These are phyloP conservation scores for Sphecodes monilicornis DNA, from an alignment of 2,888 invertebrate genomes.

Conservation along the genomic window DNA sequence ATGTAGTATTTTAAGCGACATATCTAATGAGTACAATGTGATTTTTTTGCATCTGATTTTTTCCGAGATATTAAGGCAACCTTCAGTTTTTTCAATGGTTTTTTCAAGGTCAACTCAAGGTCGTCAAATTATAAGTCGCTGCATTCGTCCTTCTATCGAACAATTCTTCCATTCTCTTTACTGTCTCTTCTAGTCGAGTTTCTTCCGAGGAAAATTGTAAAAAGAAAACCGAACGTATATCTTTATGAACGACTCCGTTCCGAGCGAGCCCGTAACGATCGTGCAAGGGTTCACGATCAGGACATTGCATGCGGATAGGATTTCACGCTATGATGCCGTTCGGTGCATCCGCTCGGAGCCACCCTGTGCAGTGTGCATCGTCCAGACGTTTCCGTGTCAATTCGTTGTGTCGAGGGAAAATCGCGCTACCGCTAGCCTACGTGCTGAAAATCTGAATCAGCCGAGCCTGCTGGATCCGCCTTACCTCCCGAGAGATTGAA, in stretches of 20 bases:
- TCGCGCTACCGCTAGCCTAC: slow-evolving; percentile 24
- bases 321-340: not conserved
- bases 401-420: slow-evolving; percentile 26
- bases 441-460: slow-evolving; percentile 47
- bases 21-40: too few species aligned
- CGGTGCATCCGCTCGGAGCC: not conserved
- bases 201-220: not conserved
- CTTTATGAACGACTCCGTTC: not conserved
- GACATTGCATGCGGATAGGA: not conserved
- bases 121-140: too few species aligned
- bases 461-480: not conserved
- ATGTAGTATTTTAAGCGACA: too few species aligned
- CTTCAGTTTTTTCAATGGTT: too few species aligned
- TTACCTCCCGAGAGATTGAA: not conserved
- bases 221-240: not conserved
- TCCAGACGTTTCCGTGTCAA: not conserved
- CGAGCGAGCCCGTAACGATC: not conserved
- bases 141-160: too few species aligned
- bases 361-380: not conserved
- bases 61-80: too few species aligned
- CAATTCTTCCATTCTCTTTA: not conserved
- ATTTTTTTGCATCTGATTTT: too few species aligned
- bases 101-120: too few species aligned
- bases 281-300: not conserved
- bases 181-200: not conserved